Conservation (phyloP, 1,140 invertebrate species). For the Drepana arcuata region DNA sequence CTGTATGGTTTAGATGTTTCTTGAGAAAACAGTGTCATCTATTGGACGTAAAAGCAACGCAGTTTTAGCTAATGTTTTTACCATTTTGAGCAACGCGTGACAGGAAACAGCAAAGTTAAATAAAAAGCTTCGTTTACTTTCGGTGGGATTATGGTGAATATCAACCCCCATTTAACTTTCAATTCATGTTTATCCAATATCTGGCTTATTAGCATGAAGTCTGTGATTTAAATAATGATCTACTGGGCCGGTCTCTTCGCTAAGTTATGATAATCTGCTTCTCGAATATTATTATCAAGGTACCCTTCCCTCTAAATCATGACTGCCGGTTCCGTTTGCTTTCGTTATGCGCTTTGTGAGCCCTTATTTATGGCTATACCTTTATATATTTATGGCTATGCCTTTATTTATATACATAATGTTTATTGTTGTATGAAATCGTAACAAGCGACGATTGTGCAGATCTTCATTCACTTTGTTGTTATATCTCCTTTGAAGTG, state of each 20-base stretch:
- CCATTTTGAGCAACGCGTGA: no score
- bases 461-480: no score
- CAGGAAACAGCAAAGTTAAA: no score
- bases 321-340: constrained; percentile 15
- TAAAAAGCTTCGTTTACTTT: no score
- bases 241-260: constrained; percentile 15
- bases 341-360: constrained; percentile 21
- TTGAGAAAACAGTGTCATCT: no score
- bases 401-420: no score
- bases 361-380: constrained; percentile 21
- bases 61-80: no score
- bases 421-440: constrained; percentile 14
- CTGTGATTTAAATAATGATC: constrained; percentile 32
- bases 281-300: constrained; percentile 25
- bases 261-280: constrained; percentile 26
- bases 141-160: no score
- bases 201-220: constrained; percentile 18
- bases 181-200: constrained; percentile 22
- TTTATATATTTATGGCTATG: no score
- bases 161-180: constrained; percentile 12
- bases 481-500: no score
- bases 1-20: no score
- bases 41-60: no score
- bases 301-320: constrained; percentile 16
- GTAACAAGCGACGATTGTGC: constrained; percentile 2